A percentile compares a stretch with the other conserved stretches of the same genome.
Conservation (phyloP, 2,797 vertebrate species). For the Otus scops region DNA sequence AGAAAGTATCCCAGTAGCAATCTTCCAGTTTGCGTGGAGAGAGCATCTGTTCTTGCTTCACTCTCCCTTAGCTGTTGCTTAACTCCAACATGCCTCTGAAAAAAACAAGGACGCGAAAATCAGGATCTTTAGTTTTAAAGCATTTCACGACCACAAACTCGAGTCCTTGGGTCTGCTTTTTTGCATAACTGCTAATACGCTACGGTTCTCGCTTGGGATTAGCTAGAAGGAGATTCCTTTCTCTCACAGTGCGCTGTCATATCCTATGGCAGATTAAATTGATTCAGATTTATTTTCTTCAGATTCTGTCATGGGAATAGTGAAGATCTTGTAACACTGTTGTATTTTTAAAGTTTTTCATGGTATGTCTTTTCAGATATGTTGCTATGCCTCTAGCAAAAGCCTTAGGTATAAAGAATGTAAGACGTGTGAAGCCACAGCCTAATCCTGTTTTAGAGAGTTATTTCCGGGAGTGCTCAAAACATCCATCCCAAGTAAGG, state of each 20-base stretch:
- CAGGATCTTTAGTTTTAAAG: background rate
- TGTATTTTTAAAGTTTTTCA: background rate
- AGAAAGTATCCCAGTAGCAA: background rate
- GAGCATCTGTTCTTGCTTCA: background rate
- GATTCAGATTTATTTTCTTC: background rate
- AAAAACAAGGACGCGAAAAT: background rate
- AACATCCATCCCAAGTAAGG: conserved; percentile 85
- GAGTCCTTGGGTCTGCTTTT: background rate
- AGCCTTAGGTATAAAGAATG: conserved; percentile 81
- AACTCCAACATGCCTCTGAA: background rate
- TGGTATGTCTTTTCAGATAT: conserved; percentile 76
- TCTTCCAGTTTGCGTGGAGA: background rate
- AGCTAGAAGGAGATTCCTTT: background rate
- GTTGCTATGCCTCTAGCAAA: conserved; percentile 86
- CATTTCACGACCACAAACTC: background rate
- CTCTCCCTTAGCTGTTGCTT: background rate
- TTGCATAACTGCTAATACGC: background rate
- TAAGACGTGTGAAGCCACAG: conserved; percentile 72
- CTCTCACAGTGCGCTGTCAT: background rate
- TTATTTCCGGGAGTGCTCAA: conserved; percentile 80
- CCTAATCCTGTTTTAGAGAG: conserved; percentile 82
- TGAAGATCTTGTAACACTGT: background rate
- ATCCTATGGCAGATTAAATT: background rate
- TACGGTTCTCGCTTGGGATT: background rate
- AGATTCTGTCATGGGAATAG: background rate